phyloP scores from a whole-genome alignment of 1,140 invertebrate genomes.

The Drosophila eugracilis region DNA sequence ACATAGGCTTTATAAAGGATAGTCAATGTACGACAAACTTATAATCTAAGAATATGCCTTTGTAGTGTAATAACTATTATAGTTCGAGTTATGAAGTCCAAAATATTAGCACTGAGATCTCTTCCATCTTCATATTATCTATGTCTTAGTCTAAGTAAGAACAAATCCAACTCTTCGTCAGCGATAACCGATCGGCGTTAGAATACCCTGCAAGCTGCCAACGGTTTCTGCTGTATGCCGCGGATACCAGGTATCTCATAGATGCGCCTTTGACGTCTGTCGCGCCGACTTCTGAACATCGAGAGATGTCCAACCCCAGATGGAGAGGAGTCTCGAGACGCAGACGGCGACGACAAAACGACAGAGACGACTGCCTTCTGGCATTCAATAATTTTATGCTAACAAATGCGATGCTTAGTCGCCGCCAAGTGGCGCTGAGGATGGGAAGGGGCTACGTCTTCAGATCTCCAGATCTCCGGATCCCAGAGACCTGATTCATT shows the following conservation, averaged over 20 bases:
- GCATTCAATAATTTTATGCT: slow-evolving; percentile 85
- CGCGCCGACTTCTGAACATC: slow-evolving; percentile 46
- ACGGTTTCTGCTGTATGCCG: slow-evolving; percentile 47
- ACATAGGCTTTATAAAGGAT: no score
- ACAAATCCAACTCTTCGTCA: slow-evolving; percentile 1
- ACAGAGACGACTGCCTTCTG: slow-evolving; percentile 61
- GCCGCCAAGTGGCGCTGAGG: slow-evolving; percentile 73
- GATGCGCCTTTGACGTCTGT: slow-evolving; percentile 62
- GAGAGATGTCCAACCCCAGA: slow-evolving; percentile 8
- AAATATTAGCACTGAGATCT: not conserved
- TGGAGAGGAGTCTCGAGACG: slow-evolving; percentile 32
- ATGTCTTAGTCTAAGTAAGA: no score
- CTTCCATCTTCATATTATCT: no score
- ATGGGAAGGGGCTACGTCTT: slow-evolving; percentile 7
- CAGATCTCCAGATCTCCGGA: not conserved
- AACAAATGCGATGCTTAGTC: slow-evolving; percentile 72
- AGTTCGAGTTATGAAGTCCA: no score
- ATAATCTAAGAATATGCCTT: no score
- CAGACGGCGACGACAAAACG: slow-evolving; percentile 55
- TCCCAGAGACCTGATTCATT: slow-evolving; percentile 55
- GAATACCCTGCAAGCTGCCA: slow-evolving; percentile 22
- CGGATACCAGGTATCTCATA: slow-evolving; percentile 59
- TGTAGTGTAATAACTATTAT: no score
- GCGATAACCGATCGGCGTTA: slow-evolving; percentile 10
- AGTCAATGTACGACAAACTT: no score